phyloP scores from a whole-genome alignment of 1,140 invertebrate species.

The Holotrichia oblita region DNA sequence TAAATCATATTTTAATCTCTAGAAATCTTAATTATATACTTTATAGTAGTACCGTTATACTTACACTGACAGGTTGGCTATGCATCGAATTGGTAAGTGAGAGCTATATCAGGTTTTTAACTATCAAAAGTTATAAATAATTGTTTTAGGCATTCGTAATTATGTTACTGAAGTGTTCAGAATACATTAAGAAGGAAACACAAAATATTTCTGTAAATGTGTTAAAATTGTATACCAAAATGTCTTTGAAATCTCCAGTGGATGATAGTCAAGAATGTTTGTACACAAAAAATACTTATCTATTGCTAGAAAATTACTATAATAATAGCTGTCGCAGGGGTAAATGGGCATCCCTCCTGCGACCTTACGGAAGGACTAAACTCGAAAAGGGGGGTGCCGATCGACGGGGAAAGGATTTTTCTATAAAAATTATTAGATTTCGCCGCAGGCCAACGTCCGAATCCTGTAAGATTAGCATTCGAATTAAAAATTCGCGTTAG shows the following conservation, averaged over 20 bases:
- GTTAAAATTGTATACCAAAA: background rate
- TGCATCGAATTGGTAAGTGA: background rate
- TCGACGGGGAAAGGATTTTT: too few relatives aligned
- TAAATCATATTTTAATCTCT: background rate
- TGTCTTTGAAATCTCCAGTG: background rate
- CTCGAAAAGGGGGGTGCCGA: too few relatives aligned
- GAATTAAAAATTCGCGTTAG: too few relatives aligned
- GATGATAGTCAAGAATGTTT: background rate
- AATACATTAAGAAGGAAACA: background rate
- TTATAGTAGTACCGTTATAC: background rate
- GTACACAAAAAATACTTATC: background rate
- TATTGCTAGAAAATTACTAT: background rate
- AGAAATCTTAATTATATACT: background rate
- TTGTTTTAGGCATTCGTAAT: background rate
- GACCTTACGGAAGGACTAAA: too few relatives aligned
- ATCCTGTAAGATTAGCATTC: too few relatives aligned
- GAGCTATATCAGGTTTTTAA: background rate
- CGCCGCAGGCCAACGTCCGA: too few relatives aligned
- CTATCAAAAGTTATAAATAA: background rate
- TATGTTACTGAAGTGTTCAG: background rate
- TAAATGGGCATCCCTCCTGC: too few relatives aligned
- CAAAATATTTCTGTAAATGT: background rate
- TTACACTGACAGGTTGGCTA: background rate
- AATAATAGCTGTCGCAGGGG: too few relatives aligned
- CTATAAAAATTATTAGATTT: too few relatives aligned